Conservation (phyloP, 2,888 invertebrate species). For the Chloroclystis v-ata region DNA sequence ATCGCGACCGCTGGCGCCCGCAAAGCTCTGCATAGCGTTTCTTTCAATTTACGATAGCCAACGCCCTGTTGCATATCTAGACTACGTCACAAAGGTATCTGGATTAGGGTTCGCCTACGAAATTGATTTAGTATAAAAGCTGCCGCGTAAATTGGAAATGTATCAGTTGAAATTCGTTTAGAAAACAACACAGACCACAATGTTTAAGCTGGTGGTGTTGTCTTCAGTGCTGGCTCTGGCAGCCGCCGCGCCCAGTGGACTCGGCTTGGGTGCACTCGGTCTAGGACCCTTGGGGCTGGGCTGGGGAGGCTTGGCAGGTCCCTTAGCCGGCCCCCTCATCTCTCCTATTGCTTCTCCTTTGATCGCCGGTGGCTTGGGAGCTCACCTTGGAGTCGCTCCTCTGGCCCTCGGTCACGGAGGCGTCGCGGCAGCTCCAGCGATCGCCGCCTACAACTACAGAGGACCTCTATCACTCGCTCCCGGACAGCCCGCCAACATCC, state of each 20-base stretch:
- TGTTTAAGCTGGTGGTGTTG: slow-evolving; percentile 81
- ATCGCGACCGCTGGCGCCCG: slow-evolving; percentile 21
- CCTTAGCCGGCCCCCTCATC: slow-evolving; percentile 38
- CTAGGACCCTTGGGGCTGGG: slow-evolving; percentile 29
- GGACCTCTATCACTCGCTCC: slow-evolving; percentile 55
- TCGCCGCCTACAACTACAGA: slow-evolving; percentile 61
- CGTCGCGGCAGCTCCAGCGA: slow-evolving; percentile 43
- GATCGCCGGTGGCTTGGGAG: slow-evolving; percentile 22
- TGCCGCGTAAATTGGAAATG: slow-evolving; percentile 42
- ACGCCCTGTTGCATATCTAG: slow-evolving; percentile 60
- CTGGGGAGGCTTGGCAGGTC: slow-evolving; percentile 42
- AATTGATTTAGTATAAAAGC: slow-evolving; percentile 61
- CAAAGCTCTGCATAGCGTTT: slow-evolving; percentile 44
- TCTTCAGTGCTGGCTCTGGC: slow-evolving; percentile 79
- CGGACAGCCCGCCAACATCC: slow-evolving; percentile 62
- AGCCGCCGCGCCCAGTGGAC: slow-evolving; percentile 65
- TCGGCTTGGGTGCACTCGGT: slow-evolving; percentile 33
- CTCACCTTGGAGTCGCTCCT: no score
- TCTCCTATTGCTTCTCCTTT: slow-evolving; percentile 39
- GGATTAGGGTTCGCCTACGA: slow-evolving; percentile 57
- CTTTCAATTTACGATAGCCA: slow-evolving; percentile 49
- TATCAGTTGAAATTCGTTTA: slow-evolving; percentile 59
- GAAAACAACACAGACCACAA: slow-evolving; percentile 74
- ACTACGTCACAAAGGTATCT: slow-evolving; percentile 64
- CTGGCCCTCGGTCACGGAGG: slow-evolving; percentile 28